Evolutionary conservation across 2,888 invertebrate genomes (phyloP), one percentile per base, ranked within the genome.

Genomic region (Polymixis lichenea): DNA sequence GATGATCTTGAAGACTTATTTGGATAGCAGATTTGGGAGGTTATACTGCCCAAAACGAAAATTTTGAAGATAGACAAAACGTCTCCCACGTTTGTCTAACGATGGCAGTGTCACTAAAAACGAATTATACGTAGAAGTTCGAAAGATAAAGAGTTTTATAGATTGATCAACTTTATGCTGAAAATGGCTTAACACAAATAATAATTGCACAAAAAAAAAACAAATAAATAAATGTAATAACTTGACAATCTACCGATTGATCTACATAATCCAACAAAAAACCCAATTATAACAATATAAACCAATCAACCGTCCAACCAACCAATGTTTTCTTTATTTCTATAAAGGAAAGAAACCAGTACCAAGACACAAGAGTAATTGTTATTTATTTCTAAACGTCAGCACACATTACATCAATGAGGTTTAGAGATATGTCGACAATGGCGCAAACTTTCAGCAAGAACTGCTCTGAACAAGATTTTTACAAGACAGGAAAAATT

Each of bases 1-100:
- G 88, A 19, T 15, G 5, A 62, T 53, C 8, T 49, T 22, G 4
- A 32, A 9, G n/a, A n/a, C 3, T n/a, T 61, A 13, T 56, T 53
- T 19, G 2, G 32, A 22, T 5, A 5, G 0, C 19, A 28, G 22
- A 32, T 22, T 9, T 19, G 25, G 25, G 7, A 19, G 17, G 11
- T 19, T 0, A 19, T 46, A 19, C 13, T 4, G 49, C 2, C 25
- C 13, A 4, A 7, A 22, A 19, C 46, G 1, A 25, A 8, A 65
- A 22, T 1, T 32, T 60, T 32, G 11, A n/a, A n/a, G n/a, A n/a
- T n/a, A n/a, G n/a, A n/a, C n/a, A n/a, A n/a, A n/a, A n/a, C n/a
- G n/a, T n/a, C n/a, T n/a, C n/a, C n/a, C n/a, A n/a, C n/a, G n/a
- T n/a, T n/a, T n/a, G n/a, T n/a, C n/a, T n/a, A n/a, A n/a, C n/a